Base-by-base conservation (phyloP, 2,113 vertebrate genomes). In the Xenus cinereus region DNA sequence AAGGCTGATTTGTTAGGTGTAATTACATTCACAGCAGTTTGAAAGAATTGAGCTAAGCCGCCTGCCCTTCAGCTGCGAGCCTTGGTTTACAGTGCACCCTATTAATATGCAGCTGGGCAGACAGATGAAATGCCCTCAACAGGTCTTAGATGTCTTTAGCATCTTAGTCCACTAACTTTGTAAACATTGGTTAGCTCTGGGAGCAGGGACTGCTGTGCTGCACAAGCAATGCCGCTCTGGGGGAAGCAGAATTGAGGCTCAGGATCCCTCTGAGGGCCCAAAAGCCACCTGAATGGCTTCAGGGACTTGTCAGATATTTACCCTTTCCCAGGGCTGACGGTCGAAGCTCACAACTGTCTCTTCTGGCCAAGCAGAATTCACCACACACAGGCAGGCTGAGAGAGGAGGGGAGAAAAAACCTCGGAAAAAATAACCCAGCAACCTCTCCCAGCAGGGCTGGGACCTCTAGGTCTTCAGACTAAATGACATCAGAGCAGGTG, bases 1-100 rank as follows among this genome's bases (percentile, higher is more conserved):
- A 96, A 96, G 94, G 92, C 96, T 97, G 96, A 93, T 96, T 97
- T 97, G 96, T 96, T 96, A 96, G 94, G 84, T 97, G 96, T 78
- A 96, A 97, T 96, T 97, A 95, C 89, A 96, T 97, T 97, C 96
- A 96, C 84, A 95, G 97, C 95, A 71, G 89, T 84, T 95, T 97
- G 95, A 97, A 97, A 96, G 95, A 96, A 95, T 94, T 69, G 95
- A 96, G 92, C 89, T 97, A 95, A 97, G 96, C 97, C 0, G 95
- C 95, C 96, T 97, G 96, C 95, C 96, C 95, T 95, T 97, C 95
- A 97, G 96, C 94, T 95, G 83, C 16, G 9, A 96, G 94, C 66
- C 80, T 82, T 72, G 80, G 92, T 97, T 96, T 95, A 93, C 87
- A 97, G 91, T 50, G 71, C 81, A 95, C 94, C 91, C 41, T 92